Evolutionary conservation across 2,113 vertebrate genomes (phyloP).

Genomic region (Pomatorhinus ruficollis): DNA sequence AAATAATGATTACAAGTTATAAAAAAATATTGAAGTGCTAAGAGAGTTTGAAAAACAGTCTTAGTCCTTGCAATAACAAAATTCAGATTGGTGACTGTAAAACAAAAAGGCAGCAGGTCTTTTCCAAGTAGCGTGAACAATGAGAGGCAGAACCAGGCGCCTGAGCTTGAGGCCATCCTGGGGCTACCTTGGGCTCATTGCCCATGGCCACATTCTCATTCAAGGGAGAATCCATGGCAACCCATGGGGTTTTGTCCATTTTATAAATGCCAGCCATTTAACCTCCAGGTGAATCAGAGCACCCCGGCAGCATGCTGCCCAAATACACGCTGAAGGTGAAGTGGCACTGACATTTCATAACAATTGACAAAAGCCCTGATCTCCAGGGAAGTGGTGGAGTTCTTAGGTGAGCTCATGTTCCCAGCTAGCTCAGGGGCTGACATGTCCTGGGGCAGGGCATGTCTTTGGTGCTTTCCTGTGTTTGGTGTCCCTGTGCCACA

Average conservation of each 20-base stretch:
- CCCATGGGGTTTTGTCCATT: neutral
- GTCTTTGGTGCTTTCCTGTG: neutral
- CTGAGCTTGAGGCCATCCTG: neutral
- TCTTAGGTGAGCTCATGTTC: neutral
- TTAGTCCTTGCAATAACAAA: neutral
- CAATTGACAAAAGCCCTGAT: neutral
- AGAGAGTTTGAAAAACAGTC: neutral
- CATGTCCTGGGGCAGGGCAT: neutral
- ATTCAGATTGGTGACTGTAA: neutral
- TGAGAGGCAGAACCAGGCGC: rapidly evolving
- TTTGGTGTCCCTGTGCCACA: neutral
- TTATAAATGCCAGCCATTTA: neutral
- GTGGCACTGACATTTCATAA: neutral
- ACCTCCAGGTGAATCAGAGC: neutral
- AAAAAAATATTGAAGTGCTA: neutral
- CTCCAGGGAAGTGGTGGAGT: neutral
- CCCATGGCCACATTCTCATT: neutral
- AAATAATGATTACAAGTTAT: neutral
- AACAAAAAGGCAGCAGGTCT: neutral
- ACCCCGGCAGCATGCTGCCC: neutral
- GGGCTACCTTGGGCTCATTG: neutral
- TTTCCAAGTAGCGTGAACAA: neutral
- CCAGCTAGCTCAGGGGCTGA: neutral
- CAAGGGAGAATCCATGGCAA: neutral
- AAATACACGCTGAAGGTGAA: neutral